Percentiles rank a stretch among this genome's conserved stretches.
Evolutionary conservation across 2,113 vertebrate species (phyloP).

Genomic region (Oreamnos americanus): DNA sequence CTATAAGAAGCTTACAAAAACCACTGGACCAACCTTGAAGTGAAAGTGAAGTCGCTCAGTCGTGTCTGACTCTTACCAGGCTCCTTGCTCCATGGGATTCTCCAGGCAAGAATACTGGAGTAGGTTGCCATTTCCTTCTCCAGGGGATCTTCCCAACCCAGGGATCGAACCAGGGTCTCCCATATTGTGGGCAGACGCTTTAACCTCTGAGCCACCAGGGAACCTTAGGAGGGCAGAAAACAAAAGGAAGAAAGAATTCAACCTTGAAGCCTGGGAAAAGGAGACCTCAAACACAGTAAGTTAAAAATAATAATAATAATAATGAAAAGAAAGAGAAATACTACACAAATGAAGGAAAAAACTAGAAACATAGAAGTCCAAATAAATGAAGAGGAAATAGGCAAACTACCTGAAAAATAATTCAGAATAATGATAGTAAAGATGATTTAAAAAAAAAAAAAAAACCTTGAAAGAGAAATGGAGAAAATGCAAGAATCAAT

Average conservation of each 20-base stretch:
- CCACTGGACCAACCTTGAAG: neutral
- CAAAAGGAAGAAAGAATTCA: neutral
- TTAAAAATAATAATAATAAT: neutral
- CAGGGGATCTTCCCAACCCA: no score
- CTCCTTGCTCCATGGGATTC: no score
- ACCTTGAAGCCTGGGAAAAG: neutral
- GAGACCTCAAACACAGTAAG: neutral
- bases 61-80: no score
- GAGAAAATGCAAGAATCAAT: neutral
- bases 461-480: neutral
- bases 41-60: no score
- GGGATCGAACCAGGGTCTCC: no score
- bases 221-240: neutral
- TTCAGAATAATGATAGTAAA: neutral
- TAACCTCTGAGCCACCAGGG: no score
- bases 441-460: neutral
- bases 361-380: neutral
- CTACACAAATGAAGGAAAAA: neutral
- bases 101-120: no score
- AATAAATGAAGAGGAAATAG: neutral
- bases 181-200: no score
- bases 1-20: neutral
- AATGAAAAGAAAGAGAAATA: neutral
- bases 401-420: neutral
- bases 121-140: no score